Conservation (phyloP, 2,888 invertebrate genomes). For the Tanypteryx hageni region DNA sequence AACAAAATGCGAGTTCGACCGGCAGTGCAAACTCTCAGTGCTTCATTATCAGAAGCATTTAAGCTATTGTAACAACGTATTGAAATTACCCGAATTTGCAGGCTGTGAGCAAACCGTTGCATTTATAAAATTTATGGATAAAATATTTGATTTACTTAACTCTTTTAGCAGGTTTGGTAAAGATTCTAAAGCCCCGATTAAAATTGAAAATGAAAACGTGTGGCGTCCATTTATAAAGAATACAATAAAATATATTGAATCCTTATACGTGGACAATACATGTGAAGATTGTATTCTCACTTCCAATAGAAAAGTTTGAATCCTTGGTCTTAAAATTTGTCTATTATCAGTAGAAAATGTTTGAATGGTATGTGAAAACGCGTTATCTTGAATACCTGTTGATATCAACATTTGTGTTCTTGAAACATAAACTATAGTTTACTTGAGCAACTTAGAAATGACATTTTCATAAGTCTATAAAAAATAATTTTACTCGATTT, state of each 20-base stretch:
- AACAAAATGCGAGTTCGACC: conserved; percentile 67
- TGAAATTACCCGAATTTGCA: conserved; percentile 54
- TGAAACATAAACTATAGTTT: no score
- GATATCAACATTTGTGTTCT: no score
- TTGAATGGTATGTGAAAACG: background rate
- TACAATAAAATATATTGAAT: conserved; percentile 42
- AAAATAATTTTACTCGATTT: no score
- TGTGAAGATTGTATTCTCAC: no score
- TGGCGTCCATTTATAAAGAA: conserved; percentile 63
- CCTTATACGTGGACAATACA: background rate
- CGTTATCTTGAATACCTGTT: background rate
- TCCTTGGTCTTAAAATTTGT: conserved; percentile 67
- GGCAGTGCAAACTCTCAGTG: conserved; percentile 67
- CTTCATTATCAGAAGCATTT: conserved; percentile 67
- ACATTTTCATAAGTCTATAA: no score
- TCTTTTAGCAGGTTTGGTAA: conserved; percentile 55
- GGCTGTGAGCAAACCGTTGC: conserved; percentile 54
- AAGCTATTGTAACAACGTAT: conserved; percentile 52
- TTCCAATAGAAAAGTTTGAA: conserved; percentile 47
- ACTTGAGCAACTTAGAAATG: no score
- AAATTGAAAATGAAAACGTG: conserved; percentile 7
- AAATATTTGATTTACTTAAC: conserved; percentile 66
- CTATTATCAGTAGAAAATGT: conserved; percentile 63
- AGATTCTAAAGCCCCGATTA: conserved; percentile 59
- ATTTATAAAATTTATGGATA: conserved; percentile 62